phyloP scores from a whole-genome alignment of 2,797 vertebrate species.

The Poeciliopsis paucimaculata region DNA sequence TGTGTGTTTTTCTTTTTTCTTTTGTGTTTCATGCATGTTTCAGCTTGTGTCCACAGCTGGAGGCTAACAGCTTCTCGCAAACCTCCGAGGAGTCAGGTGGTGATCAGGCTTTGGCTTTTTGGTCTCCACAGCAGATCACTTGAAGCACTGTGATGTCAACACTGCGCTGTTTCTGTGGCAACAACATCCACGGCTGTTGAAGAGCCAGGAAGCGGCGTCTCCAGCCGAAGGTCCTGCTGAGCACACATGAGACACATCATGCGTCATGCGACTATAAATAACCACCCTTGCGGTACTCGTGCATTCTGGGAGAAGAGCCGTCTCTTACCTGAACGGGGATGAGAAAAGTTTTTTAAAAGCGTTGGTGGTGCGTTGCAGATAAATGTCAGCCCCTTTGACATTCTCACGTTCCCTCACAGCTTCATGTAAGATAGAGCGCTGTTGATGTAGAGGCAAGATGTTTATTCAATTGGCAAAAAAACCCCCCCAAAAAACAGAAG shows the following conservation, averaged over 20 bases:
- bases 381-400: constrained; percentile 62
- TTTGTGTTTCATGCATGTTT: constrained; percentile 14
- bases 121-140: constrained; percentile 52
- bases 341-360: not conserved
- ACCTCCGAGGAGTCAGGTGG: not conserved
- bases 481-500: not conserved
- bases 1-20: not conserved
- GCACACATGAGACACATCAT: constrained; percentile 62
- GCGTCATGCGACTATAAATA: constrained; percentile 81
- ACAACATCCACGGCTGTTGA: constrained; percentile 68
- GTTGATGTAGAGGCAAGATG: constrained; percentile 2
- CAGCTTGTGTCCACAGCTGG: constrained; percentile 6
- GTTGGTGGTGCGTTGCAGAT: constrained; percentile 26
- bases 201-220: constrained; percentile 62
- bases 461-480: constrained; percentile 9
- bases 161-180: constrained; percentile 67
- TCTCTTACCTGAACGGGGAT: constrained; percentile 55
- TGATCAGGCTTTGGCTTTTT: constrained; percentile 15
- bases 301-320: constrained; percentile 58
- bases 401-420: constrained; percentile 64
- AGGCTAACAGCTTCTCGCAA: constrained; percentile 12
- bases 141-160: constrained; percentile 66
- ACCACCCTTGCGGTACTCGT: constrained; percentile 59
- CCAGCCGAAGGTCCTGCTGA: constrained; percentile 60
- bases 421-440: constrained; percentile 11